phyloP scores from a whole-genome alignment of 2,888 invertebrate species.

The Limnephilus auricula region DNA sequence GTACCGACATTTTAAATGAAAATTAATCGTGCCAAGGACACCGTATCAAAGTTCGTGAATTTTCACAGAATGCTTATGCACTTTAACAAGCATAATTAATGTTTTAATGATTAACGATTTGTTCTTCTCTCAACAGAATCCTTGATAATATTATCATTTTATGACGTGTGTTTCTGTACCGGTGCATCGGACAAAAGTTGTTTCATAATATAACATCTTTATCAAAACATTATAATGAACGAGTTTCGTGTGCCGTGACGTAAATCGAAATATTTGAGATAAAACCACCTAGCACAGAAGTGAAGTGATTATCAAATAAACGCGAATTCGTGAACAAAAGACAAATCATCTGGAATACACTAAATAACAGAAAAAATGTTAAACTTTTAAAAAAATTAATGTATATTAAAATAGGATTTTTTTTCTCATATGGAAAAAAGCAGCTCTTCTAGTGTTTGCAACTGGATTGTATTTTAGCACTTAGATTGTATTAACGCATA shows the following conservation, averaged over 20 bases:
- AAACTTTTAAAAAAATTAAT: too few relatives aligned
- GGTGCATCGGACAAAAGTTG: too few relatives aligned
- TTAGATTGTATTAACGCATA: not conserved
- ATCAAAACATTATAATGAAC: not conserved
- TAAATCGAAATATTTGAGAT: not conserved
- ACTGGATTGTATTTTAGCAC: not conserved
- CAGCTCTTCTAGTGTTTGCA: not conserved
- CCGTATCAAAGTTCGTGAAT: not conserved
- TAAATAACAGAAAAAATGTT: not conserved
- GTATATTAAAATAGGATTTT: too few relatives aligned
- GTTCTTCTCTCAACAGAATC: too few relatives aligned
- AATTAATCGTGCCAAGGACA: not conserved
- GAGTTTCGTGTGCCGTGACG: not conserved
- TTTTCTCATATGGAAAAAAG: not conserved
- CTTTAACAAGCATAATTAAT: not conserved
- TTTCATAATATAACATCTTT: too few relatives aligned
- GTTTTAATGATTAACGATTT: not conserved
- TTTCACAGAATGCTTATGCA: not conserved
- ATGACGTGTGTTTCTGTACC: too few relatives aligned
- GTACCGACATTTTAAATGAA: not conserved
- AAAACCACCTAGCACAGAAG: not conserved
- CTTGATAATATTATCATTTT: too few relatives aligned
- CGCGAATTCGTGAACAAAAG: too few relatives aligned
- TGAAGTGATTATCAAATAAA: not conserved
- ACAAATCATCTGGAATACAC: too few relatives aligned